Conservation (phyloP, 2,888 invertebrate species). For the Eupithecia subfuscata region DNA sequence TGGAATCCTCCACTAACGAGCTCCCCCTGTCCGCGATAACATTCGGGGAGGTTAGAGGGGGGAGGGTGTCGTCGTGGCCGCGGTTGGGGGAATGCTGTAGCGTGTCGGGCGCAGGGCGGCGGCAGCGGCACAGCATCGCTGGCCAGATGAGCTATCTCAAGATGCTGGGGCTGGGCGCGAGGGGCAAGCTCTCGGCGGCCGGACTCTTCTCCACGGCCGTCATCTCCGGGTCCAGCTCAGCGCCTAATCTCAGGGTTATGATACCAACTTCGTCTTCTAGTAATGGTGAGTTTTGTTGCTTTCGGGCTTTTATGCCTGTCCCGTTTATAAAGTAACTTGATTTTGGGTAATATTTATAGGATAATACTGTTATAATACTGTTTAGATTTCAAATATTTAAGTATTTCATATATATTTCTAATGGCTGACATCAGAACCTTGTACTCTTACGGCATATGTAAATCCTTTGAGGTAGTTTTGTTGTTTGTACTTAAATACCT, state of each 20-base stretch:
- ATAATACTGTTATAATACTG: neutral
- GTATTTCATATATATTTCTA: neutral
- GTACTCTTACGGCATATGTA: too few relatives aligned
- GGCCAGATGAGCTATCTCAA: slow-evolving; percentile 97
- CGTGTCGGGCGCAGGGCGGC: slow-evolving; percentile 86
- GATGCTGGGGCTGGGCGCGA: slow-evolving; percentile 90
- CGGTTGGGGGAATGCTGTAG: slow-evolving; percentile 59
- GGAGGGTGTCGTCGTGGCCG: slow-evolving; percentile 58
- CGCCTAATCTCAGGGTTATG: slow-evolving; percentile 95
- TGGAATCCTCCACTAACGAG: slow-evolving; percentile 87
- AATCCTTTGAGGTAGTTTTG: neutral
- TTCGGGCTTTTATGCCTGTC: neutral
- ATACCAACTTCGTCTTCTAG: slow-evolving; percentile 89
- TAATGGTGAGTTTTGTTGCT: slow-evolving; percentile 85
- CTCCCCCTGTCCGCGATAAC: slow-evolving; percentile 86
- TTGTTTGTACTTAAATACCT: too few relatives aligned
- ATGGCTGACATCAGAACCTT: neutral
- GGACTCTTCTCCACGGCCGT: slow-evolving; percentile 98
- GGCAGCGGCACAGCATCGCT: slow-evolving; percentile 97
- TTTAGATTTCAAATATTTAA: neutral
- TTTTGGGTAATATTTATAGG: neutral
- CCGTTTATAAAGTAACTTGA: neutral
- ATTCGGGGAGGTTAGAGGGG: slow-evolving; percentile 61
- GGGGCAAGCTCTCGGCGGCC: slow-evolving; percentile 87
- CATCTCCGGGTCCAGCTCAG: slow-evolving; percentile 96